phyloP scores from a whole-genome alignment of 1,140 invertebrate species.

The Micrasema minimum region DNA sequence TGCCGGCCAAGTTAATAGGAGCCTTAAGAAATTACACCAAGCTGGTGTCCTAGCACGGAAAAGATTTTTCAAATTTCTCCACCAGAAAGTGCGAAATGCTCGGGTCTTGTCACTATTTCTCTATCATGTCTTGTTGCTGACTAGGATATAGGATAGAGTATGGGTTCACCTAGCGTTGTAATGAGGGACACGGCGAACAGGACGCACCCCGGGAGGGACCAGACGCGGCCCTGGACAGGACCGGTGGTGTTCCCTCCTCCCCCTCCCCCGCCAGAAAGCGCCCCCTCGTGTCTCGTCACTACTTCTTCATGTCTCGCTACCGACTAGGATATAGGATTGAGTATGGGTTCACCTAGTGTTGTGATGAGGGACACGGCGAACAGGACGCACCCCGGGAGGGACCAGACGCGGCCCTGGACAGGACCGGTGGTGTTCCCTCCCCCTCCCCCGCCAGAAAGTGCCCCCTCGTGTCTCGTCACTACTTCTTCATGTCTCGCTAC shows the following conservation, averaged over 20 bases:
- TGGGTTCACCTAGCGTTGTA: slow-evolving; percentile 71
- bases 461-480: slow-evolving; percentile 67
- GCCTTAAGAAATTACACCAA: too few species aligned
- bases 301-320: slow-evolving; percentile 67
- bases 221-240: slow-evolving; percentile 64
- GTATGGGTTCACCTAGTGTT: slow-evolving; percentile 70
- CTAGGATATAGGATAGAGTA: too few species aligned
- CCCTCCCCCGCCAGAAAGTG: slow-evolving; percentile 68
- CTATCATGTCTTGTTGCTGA: too few species aligned
- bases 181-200: slow-evolving; percentile 71
- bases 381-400: slow-evolving; percentile 71
- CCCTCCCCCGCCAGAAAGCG: slow-evolving; percentile 64
- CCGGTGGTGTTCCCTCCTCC: slow-evolving; percentile 55
- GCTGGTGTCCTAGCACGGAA: too few species aligned
- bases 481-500: slow-evolving; percentile 67
- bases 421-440: slow-evolving; percentile 54
- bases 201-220: slow-evolving; percentile 72
- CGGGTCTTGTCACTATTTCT: too few species aligned
- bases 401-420: slow-evolving; percentile 68
- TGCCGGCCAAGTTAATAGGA: too few species aligned
- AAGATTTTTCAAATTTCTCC: too few species aligned
- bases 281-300: slow-evolving; percentile 67
- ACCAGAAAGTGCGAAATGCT: too few species aligned
- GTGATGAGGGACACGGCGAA: slow-evolving; percentile 71
- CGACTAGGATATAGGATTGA: too few species aligned